Evolutionary conservation across 2,113 vertebrate genomes (phyloP).

Genomic region (Myotis davidii): DNA sequence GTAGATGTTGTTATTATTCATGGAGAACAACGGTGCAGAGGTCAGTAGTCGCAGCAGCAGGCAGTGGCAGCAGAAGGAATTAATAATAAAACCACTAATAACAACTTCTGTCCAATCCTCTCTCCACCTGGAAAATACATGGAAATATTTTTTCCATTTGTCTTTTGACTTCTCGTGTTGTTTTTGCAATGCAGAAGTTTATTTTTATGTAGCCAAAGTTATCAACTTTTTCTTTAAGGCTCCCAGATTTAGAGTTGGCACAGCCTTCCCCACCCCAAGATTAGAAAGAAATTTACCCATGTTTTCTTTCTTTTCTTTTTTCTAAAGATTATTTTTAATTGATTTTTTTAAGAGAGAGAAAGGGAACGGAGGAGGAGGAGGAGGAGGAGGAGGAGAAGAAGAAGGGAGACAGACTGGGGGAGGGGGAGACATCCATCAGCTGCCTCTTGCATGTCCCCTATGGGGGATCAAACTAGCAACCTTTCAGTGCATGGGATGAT

Average conservation of each 20-base stretch:
- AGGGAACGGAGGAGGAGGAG: too few relatives aligned
- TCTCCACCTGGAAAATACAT: background rate
- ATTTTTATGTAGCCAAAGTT: background rate
- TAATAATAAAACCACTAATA: background rate
- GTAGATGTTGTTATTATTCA: background rate
- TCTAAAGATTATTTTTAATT: background rate
- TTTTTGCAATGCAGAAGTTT: background rate
- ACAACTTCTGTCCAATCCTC: background rate
- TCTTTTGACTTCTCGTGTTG: background rate
- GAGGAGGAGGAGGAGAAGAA: too few relatives aligned
- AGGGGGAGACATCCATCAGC: background rate
- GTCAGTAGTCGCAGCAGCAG: background rate
- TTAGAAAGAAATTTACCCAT: background rate
- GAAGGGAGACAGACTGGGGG: too few relatives aligned
- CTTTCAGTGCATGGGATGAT: too few relatives aligned
- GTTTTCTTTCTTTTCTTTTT: constrained; percentile 24
- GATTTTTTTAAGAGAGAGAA: too few relatives aligned
- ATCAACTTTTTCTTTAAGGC: background rate
- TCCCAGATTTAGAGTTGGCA: background rate
- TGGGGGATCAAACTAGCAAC: too few relatives aligned
- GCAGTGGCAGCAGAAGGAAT: background rate
- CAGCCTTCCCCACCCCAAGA: background rate
- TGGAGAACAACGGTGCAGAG: background rate
- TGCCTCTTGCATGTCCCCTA: background rate
- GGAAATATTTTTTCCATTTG: background rate